Percentiles rank a stretch among this genome's conserved stretches.
These are phyloP conservation scores for Phaethon lepturus DNA, from an alignment of 2,113 vertebrate genomes.

Conservation along the genomic window DNA sequence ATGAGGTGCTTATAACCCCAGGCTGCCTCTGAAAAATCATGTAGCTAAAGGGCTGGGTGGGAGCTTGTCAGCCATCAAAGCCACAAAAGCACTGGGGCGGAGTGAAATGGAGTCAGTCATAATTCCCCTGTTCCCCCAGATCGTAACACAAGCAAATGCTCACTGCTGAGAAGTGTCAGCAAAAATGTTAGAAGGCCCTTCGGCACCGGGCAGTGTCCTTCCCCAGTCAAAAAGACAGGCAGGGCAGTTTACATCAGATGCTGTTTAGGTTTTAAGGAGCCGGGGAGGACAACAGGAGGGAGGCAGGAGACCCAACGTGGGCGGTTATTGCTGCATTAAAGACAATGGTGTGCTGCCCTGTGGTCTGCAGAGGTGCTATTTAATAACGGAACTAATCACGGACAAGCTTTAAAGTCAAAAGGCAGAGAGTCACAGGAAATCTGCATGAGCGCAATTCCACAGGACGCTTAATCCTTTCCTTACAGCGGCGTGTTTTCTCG, in stretches of 20 bases:
- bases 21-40: background rate
- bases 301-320: background rate
- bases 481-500: background rate
- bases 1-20: background rate
- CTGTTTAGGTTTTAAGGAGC: background rate
- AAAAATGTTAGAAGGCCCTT: background rate
- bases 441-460: background rate
- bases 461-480: background rate
- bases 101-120: background rate
- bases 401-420: background rate
- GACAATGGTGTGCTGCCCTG: background rate
- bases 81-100: background rate
- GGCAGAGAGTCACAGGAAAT: background rate
- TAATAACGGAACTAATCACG: background rate
- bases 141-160: fast-evolving
- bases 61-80: background rate
- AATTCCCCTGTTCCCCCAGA: background rate
- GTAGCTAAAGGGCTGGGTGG: background rate
- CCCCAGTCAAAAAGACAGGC: background rate
- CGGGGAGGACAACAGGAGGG: background rate
- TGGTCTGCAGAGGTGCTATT: background rate
- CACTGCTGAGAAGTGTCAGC: background rate
- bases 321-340: background rate
- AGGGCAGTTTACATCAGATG: background rate
- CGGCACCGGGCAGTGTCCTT: fast-evolving